These are phyloP conservation scores for Anhinga anhinga DNA, from an alignment of 2,113 vertebrate genomes.

Conservation along the genomic window DNA sequence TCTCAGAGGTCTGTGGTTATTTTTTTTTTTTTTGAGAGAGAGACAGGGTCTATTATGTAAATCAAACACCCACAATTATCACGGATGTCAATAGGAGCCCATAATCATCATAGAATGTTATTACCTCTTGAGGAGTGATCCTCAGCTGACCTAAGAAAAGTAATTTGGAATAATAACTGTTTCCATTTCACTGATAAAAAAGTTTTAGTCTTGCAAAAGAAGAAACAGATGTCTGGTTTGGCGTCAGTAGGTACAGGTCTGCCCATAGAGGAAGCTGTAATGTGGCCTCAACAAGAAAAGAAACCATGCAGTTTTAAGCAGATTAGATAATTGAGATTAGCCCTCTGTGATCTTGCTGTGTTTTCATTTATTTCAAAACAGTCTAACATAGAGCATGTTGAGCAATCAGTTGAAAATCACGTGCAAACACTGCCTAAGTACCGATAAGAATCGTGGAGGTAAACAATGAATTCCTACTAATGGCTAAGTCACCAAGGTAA, in stretches of 20 bases:
- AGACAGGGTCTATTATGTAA: background rate
- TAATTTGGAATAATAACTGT: background rate
- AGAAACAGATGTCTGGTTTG: slow-evolving; percentile 13
- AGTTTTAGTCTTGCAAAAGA: background rate
- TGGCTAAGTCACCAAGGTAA: slow-evolving; percentile 87
- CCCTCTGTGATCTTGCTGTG: slow-evolving; percentile 69
- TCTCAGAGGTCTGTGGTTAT: background rate
- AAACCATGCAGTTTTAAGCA: slow-evolving; percentile 64
- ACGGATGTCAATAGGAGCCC: background rate
- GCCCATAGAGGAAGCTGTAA: slow-evolving; percentile 23
- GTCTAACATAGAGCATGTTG: slow-evolving; percentile 68
- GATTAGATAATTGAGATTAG: slow-evolving; percentile 74
- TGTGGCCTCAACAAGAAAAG: slow-evolving; percentile 54
- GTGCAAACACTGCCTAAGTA: slow-evolving; percentile 83
- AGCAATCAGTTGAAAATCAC: slow-evolving; percentile 82
- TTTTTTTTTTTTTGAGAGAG: background rate
- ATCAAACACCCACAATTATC: background rate
- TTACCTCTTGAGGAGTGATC: background rate
- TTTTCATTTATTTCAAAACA: slow-evolving; percentile 79
- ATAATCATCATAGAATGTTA: background rate
- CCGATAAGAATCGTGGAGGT: slow-evolving; percentile 83
- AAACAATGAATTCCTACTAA: slow-evolving; percentile 88
- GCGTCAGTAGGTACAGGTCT: background rate
- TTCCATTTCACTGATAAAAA: background rate
- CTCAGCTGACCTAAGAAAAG: background rate